Evolutionary conservation across 2,113 vertebrate genomes (phyloP).

Genomic region (Tragelaphus strepsiceros): DNA sequence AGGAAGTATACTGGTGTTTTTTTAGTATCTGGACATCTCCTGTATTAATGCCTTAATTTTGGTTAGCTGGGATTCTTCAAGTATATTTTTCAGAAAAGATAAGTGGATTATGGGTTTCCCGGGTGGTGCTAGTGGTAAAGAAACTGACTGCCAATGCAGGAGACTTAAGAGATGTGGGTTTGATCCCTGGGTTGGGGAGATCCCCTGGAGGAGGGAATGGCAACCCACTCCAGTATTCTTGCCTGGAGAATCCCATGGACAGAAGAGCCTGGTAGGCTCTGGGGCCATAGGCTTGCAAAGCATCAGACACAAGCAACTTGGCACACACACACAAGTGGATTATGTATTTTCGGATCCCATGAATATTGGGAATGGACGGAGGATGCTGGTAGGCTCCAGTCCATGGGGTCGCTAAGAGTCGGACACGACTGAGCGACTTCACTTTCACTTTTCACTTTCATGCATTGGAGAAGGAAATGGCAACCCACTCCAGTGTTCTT

Average conservation of each 20-base stretch:
- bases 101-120: not conserved
- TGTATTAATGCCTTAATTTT: not conserved
- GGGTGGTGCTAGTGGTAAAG: not conserved
- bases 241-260: not conserved
- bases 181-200: not conserved
- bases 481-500: too few species aligned
- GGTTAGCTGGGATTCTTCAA: not conserved
- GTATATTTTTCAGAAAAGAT: not conserved
- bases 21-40: not conserved
- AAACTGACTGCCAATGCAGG: not conserved
- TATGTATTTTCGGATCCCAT: not conserved
- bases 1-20: not conserved
- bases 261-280: not conserved
- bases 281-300: not conserved
- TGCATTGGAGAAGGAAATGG: too few species aligned
- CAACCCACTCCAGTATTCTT: not conserved
- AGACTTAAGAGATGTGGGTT: not conserved
- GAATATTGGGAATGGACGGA: not conserved
- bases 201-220: not conserved
- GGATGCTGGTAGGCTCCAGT: too few species aligned
- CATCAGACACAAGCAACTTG: not conserved
- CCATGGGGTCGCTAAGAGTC: too few species aligned
- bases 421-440: too few species aligned
- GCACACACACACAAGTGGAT: not conserved
- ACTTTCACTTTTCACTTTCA: too few species aligned